Evolutionary conservation across 1,140 invertebrate species (phyloP).

Genomic region (Drosophila obscura): DNA sequence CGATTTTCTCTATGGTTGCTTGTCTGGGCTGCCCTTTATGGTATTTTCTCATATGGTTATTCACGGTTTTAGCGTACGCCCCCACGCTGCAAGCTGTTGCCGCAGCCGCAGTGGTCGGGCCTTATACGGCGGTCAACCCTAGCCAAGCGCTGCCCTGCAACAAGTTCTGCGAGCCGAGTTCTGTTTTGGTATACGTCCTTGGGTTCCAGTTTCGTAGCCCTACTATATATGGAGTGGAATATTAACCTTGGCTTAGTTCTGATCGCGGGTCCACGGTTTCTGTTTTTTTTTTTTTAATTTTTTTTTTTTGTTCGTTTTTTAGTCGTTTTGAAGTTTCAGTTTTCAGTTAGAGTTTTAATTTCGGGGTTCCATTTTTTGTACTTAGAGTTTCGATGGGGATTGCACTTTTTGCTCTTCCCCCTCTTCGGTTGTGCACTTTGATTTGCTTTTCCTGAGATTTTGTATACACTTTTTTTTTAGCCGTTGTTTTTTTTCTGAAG

Average conservation of each 20-base stretch:
- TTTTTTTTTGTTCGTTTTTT: no score
- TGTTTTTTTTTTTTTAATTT: no score
- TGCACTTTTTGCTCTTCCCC: background rate
- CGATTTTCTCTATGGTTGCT: background rate
- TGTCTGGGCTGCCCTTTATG: conserved; percentile 16
- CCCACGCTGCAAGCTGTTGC: no score
- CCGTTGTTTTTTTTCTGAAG: conserved; percentile 36
- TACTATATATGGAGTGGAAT: no score
- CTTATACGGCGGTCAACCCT: background rate
- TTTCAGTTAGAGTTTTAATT: no score
- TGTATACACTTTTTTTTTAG: background rate
- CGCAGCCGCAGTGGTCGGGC: no score
- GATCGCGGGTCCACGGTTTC: no score
- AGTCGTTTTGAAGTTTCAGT: no score
- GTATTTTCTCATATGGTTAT: conserved; percentile 26
- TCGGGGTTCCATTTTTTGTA: no score
- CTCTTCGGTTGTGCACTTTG: conserved; percentile 48
- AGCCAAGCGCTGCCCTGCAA: conserved; percentile 19
- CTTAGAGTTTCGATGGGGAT: background rate
- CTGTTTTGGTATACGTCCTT: background rate
- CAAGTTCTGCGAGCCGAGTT: conserved; percentile 19
- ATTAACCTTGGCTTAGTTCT: no score
- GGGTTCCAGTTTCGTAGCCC: no score
- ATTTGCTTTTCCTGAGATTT: conserved; percentile 13
- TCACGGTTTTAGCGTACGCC: background rate